Base-by-base conservation (phyloP, 2,888 invertebrate genomes). In the Tenthredo livida region DNA sequence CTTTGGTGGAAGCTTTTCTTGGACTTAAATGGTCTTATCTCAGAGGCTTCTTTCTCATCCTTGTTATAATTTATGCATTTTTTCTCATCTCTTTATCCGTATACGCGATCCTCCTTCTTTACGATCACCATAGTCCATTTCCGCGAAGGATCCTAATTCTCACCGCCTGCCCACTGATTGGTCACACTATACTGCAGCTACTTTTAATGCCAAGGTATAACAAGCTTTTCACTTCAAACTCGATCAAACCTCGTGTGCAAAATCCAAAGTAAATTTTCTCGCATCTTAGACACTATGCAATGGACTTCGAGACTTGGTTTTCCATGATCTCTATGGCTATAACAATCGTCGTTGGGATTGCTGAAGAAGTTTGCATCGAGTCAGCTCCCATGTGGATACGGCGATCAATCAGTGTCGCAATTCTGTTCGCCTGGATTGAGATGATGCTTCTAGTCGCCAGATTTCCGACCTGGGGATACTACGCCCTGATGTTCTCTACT, bases 401-500 rank as follows among this genome's bases (percentile, higher is more conserved):
- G 86, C 12, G 47, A 47, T 89, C 92, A 50, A 91, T 93, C 86
- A 94, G 94, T 89, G 88, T 94, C 85, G 91, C 93, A 37, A 92
- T 95, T 85, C 90, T 95, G 82, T 90, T 95, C 83, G 93, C 94
- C 6, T 95, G 95, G 95, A 93, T 94, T 50, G 94, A 95, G 91
- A 91, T 95, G 88, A 94, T 95, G 94, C 90, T 95, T 75, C 90
- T 95, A 87, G 92, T 95, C 87, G 95, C 94, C 65, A 91, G 95
- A 85, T 93, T 95, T 85, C 95, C 95, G 84, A 92, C 93, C 33
- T 94, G 94, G 88, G 95, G 95, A 82, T 94, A 94, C 88, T 95
- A 95, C 89, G 94, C 95, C 40, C 93, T 95, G 75, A 94, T 95
- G 94, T 94, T 95, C 88, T 93, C 94, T 33, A 94, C 94, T 15